Evolutionary conservation across 2,888 invertebrate species (phyloP), one percentile per base, ranked within the genome.

Genomic region (Tyria jacobaeae): DNA sequence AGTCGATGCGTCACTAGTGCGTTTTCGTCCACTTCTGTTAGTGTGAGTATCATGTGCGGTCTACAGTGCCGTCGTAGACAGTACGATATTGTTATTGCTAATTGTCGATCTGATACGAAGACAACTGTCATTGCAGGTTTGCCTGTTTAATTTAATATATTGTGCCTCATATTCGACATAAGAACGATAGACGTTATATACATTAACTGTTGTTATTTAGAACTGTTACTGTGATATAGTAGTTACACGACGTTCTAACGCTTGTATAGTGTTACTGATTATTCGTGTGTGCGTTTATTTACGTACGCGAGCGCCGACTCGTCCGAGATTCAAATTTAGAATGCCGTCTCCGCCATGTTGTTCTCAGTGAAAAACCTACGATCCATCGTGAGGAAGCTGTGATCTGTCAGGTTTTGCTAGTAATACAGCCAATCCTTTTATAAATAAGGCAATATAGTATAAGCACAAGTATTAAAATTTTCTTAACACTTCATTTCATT

Each of bases 271-370:
- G 89, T 92, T 92, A 90, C 92, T 89, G 90, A 90, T 89, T 91
- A 88, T 88, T 89, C 87, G 86, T 93, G 93, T 93, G 94, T 94
- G 93, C 90, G 94, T 93, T 93, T 94, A 94, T 94, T 93, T 94
- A 93, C 92, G 94, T 93, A 92, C 91, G 90, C 92, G 91, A 92
- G 93, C 94, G 91, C 92, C 93, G 92, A 93, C 93, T 92, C 93
- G 94, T 91, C 93, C 94, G 93, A 92, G 93, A 91, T 94, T 92
- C 94, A 92, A 93, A 94, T 89, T 91, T 94, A 94, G 94, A 94
- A 92, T 91, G 84, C 89, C 91, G 90, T 90, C 92, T 89, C 92
- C 94, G 93, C 93, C 94, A 93, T 93, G 93, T 93, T 93, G 93
- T 89, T 91, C 89, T 90, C 87, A 78, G 90, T 90, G 92, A 90